Conservation (phyloP, 2,113 vertebrate genomes). For the Heloderma charlesbogerti region DNA sequence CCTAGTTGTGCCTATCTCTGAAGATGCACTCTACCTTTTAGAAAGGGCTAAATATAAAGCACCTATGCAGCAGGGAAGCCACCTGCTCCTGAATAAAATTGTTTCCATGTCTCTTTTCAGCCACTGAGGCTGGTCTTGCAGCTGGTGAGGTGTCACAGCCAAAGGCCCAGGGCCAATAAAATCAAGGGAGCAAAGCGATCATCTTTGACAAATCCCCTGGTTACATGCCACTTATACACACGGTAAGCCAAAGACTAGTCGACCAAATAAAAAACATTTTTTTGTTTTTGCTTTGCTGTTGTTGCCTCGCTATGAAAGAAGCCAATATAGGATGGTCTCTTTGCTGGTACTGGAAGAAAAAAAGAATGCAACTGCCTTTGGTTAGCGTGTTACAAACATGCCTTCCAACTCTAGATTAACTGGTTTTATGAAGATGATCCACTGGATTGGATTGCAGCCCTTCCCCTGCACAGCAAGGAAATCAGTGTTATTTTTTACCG, state of each 20-base stretch:
- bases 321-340: background rate
- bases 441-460: background rate
- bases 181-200: background rate
- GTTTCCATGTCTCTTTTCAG: background rate
- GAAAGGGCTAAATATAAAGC: background rate
- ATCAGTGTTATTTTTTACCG: background rate
- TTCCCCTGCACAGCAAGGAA: background rate
- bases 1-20: background rate
- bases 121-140: background rate
- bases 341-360: background rate
- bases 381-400: background rate
- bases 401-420: background rate
- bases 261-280: background rate
- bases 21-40: background rate
- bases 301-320: background rate
- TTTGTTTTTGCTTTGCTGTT: background rate
- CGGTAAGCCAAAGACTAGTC: background rate
- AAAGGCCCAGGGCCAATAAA: constrained; percentile 2
- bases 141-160: background rate
- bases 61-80: background rate
- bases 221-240: background rate
- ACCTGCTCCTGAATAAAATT: background rate
- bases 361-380: background rate
- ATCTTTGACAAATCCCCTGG: background rate
- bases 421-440: background rate